phyloP scores from a whole-genome alignment of 2,888 invertebrate genomes.

The Brachyptera putata region DNA sequence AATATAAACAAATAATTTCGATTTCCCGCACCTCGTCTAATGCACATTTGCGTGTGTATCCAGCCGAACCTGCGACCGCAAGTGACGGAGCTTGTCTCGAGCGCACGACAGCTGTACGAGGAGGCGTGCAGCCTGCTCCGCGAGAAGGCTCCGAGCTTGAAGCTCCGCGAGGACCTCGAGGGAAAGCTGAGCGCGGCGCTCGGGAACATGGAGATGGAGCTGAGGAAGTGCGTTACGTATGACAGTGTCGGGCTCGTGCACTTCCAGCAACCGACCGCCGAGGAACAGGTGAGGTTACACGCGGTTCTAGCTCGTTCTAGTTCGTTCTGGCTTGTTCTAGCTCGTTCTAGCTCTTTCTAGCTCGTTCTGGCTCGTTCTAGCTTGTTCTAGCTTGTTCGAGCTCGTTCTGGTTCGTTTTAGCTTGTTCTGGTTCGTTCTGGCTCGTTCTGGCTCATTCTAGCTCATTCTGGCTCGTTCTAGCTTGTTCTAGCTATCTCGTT shows the following conservation, averaged over 20 bases:
- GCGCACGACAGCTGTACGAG: conserved; percentile 62
- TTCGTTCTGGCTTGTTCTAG: too few relatives aligned
- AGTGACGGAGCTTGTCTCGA: conserved; percentile 69
- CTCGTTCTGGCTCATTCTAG: too few relatives aligned
- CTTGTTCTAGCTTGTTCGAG: too few relatives aligned
- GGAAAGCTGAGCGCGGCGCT: conserved; percentile 62
- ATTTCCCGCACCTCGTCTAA: too few relatives aligned
- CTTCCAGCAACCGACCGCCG: conserved; percentile 46
- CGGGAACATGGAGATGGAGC: conserved; percentile 65
- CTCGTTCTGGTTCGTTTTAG: too few relatives aligned
- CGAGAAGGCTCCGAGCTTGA: conserved; percentile 62
- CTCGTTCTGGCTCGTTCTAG: too few relatives aligned
- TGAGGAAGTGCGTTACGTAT: conserved; percentile 63
- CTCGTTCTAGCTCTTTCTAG: too few relatives aligned
- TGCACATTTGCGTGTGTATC: conserved; percentile 30
- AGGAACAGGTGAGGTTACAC: conserved; percentile 36
- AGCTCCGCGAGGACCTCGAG: conserved; percentile 62
- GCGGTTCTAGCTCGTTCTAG: too few relatives aligned
- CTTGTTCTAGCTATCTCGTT: too few relatives aligned
- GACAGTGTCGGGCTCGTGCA: conserved; percentile 55
- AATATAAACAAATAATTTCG: too few relatives aligned
- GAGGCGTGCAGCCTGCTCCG: conserved; percentile 66
- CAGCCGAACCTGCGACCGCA: conserved; percentile 65
- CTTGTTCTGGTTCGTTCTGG: too few relatives aligned
- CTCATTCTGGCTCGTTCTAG: too few relatives aligned